A percentile compares a stretch with the other conserved stretches of the same genome.
These are phyloP conservation scores for Hipposideros larvatus DNA, from an alignment of 2,797 vertebrate species.

Conservation along the genomic window DNA sequence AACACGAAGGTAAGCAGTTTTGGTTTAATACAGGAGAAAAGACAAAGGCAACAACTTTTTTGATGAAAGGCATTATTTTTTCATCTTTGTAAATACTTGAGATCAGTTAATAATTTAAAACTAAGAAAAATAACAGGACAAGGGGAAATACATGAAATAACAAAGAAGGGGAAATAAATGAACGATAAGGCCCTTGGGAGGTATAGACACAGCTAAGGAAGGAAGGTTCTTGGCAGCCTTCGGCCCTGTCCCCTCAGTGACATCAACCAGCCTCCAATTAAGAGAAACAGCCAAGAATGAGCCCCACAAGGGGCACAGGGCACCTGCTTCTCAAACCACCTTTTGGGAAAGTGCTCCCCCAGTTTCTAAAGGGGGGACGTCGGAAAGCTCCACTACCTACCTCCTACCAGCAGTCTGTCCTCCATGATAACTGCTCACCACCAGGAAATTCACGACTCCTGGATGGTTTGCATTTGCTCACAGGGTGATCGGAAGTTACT, in stretches of 20 bases:
- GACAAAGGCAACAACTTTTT: not conserved
- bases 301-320: rapidly evolving
- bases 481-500: not conserved
- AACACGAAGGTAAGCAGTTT: not conserved
- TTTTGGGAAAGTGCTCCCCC: not conserved
- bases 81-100: not conserved
- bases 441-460: not conserved
- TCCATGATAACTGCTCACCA: not conserved
- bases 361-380: not conserved
- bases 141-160: not conserved
- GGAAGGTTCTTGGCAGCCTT: not conserved
- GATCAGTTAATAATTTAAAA: conserved; percentile 20
- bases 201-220: not conserved
- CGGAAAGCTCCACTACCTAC: not conserved
- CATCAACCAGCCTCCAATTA: not conserved
- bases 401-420: not conserved
- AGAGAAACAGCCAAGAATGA: not conserved
- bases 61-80: not conserved
- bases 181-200: not conserved
- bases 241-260: not conserved
- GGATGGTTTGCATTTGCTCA: conserved; percentile 30
- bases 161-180: too few species aligned
- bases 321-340: not conserved
- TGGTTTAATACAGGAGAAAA: not conserved
- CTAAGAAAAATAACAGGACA: not conserved